Base-by-base conservation (phyloP, 2,888 invertebrate species). In the Pammene aurita region DNA sequence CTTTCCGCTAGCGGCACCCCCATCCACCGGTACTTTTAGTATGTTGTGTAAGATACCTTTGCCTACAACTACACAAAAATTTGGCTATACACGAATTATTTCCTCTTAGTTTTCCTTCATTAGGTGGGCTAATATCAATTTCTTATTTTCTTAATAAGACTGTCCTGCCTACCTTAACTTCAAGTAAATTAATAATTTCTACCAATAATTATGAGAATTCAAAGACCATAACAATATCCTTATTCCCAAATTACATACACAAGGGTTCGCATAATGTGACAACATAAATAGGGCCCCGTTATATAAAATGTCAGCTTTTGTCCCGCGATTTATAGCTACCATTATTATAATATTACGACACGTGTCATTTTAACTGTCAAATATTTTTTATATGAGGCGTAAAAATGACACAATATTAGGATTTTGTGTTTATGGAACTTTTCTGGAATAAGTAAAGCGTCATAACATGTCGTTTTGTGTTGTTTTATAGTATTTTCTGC, bases 321-420 rank as follows among this genome's bases (percentile, higher is more conserved):
- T 38, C 42, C 41, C 68, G 38, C 50, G 58, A 69, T 69, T 69
- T 69, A 69, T 69, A 52, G 14, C 64, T 16, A 26, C 52, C 58
- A 64, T 69, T 69, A 69, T 69, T 60, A 54, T 60, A 46, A 54
- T 64, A 61, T 61, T 55, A 58, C 44, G 54, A 26, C 63, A 69
- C 68, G 68, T 69, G 68, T 69, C 44, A 64, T 60, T 64, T 57
- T 64, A 46, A 64, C 63, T 68, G 68, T 68, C 63, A 69, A 69
- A 48, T 41, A 44, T 63, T 60, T 67, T 68, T 56, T 46, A 35
- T 35, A 11, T 16, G 41, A n/a, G 26, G 38, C 14, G 52, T 35
- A 46, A 54, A 58, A 67, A 46, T 64, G 55, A 13, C 14, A 10
- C n/a, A 54, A 35, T 26, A n/a, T 26, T 26, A 7, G 46, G 35